Evolutionary conservation across 2,113 vertebrate species (phyloP), one percentile per base, ranked within the genome.

Genomic region (Alethe diademata): DNA sequence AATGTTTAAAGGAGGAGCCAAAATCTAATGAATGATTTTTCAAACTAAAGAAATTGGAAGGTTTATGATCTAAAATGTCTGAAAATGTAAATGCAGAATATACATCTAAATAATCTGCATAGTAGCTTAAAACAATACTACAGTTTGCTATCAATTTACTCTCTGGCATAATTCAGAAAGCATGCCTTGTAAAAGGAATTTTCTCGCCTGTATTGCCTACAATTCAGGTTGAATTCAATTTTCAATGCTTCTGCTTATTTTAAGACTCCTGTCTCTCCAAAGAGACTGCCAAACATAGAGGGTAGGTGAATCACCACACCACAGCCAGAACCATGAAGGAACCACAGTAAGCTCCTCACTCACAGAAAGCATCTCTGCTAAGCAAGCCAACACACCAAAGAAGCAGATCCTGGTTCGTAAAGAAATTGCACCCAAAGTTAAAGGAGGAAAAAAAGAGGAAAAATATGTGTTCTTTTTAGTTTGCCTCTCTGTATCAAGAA

Each of bases 31-130:
- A 86, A 90, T 31, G 3, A 33, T 54, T 96, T 82, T 69, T 75
- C 47, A 92, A 57, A 86, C 58, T 82, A 90, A 95, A 85, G 35
- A 56, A 94, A 92, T 47, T 13, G 26, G 84, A 95, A 72, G 25
- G 4, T 22, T 43, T 64, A 20, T 50, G 13, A 23, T 74, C 19
- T 90, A 84, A 93, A 96, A 82, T 40, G 14, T 11, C 33, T 90
- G 56, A 91, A 86, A 88, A 93, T 72, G 38, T 79, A 73, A 93
- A 65, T 2, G 35, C 14, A 78, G 71, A 93, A 86, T 80, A 38
- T 15, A 61, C 3, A 47, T 57, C 56, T 72, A 3, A 82, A 74
- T 86, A 67, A 90, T 31, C 61, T 60, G 12, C 40, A 38, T 8
- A 89, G 43, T 15, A 86, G 43, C 66, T 96, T 93, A 90, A 93